A percentile compares a stretch with the other conserved stretches of the same genome.
These are phyloP conservation scores for Apotomis betuletana DNA, from an alignment of 2,888 invertebrate genomes.

Conservation along the genomic window DNA sequence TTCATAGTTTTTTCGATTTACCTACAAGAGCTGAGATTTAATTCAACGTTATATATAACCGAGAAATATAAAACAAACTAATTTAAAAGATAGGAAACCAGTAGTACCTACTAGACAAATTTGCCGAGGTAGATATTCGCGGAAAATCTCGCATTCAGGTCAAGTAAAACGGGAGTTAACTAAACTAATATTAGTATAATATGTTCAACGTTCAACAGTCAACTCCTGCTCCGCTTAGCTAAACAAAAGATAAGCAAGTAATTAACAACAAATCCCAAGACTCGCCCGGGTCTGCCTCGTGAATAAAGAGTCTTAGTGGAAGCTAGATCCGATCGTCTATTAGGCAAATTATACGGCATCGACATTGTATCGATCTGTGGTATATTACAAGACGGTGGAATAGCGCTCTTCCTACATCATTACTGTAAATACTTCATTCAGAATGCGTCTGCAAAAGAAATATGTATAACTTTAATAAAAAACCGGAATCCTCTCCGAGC, in stretches of 20 bases:
- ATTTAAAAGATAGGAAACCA: neutral
- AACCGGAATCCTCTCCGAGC: slow-evolving; percentile 53
- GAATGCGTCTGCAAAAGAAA: neutral
- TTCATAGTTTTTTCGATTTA: too few species aligned
- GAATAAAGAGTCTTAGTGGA: neutral
- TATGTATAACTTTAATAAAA: slow-evolving; percentile 23
- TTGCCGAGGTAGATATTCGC: slow-evolving; percentile 15
- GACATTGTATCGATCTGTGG: slow-evolving; percentile 28
- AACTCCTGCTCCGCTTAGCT: neutral
- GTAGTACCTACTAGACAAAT: slow-evolving; percentile 22
- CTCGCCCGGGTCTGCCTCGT: neutral
- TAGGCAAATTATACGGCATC: slow-evolving; percentile 23
- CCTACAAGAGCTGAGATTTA: too few species aligned
- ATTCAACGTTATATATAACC: too few species aligned
- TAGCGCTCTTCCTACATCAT: neutral
- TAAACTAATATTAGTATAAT: slow-evolving; percentile 14
- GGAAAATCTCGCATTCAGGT: slow-evolving; percentile 26
- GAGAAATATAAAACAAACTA: neutral
- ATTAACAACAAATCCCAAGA: slow-evolving; percentile 11
- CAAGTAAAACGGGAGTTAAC: slow-evolving; percentile 29
- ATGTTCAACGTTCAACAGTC: slow-evolving; percentile 1
- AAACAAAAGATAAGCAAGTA: slow-evolving; percentile 19
- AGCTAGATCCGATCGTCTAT: slow-evolving; percentile 15
- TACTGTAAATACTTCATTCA: slow-evolving; percentile 1
- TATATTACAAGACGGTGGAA: slow-evolving; percentile 11